These are phyloP conservation scores for Halcyon smyrnensis DNA, from an alignment of 2,797 vertebrate species.

Conservation along the genomic window DNA sequence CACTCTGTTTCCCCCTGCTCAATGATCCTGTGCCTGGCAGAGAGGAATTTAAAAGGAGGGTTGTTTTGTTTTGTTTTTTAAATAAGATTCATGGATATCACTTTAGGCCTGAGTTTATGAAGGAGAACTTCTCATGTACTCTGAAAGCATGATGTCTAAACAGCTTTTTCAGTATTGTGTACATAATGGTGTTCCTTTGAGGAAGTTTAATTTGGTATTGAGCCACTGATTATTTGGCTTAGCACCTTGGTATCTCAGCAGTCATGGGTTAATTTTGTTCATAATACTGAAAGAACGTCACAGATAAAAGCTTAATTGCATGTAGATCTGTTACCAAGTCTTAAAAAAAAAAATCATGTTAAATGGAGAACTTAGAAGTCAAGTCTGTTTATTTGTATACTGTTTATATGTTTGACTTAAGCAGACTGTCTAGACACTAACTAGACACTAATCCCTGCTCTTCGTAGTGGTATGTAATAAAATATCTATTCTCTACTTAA, in stretches of 20 bases:
- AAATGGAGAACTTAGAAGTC: not conserved
- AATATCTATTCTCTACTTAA: not conserved
- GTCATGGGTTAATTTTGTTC: not conserved
- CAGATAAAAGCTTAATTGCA: not conserved
- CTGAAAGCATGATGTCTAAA: not conserved
- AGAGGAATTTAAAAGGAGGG: not conserved
- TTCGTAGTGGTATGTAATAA: not conserved
- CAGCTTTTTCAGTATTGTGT: not conserved
- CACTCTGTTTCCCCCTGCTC: not conserved
- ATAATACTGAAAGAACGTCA: not conserved
- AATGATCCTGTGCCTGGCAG: not conserved
- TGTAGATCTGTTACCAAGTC: not conserved
- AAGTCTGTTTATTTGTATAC: too few species aligned
- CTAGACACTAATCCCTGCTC: not conserved
- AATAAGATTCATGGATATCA: not conserved
- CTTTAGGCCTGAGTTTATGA: not conserved
- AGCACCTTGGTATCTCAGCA: not conserved
- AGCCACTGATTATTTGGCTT: not conserved
- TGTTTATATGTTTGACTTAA: not conserved
- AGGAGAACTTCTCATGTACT: not conserved
- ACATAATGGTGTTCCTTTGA: not conserved
- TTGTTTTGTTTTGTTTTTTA: not conserved
- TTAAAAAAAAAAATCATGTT: not conserved
- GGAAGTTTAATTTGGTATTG: constrained; percentile 8
- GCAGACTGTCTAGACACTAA: not conserved